Conservation (phyloP, 2,113 vertebrate genomes). For the Pelusios castaneus region DNA sequence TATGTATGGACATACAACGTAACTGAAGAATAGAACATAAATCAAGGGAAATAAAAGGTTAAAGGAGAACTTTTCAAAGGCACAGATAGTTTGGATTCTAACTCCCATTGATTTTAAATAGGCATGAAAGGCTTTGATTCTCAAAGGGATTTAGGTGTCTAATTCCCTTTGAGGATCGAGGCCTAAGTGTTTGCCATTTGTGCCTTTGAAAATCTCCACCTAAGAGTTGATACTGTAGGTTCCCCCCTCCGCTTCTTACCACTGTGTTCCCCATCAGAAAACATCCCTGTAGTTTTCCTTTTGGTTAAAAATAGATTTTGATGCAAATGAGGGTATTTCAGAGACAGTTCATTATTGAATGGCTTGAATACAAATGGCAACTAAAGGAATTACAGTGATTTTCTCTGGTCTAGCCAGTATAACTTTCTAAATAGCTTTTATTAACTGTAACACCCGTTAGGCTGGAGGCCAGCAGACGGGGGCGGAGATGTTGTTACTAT, state of each 20-base stretch:
- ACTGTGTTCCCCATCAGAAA: background rate
- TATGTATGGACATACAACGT: no score
- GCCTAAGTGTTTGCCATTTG: background rate
- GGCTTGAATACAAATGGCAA: background rate
- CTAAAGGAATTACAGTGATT: background rate
- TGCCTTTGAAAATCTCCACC: background rate
- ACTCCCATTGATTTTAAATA: background rate
- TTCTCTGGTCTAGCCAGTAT: background rate
- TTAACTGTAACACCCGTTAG: background rate
- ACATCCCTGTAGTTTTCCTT: background rate
- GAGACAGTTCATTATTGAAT: background rate
- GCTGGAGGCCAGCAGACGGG: background rate
- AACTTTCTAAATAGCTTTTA: background rate
- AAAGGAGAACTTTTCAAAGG: background rate
- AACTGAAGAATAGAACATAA: background rate
- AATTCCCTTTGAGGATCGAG: background rate
- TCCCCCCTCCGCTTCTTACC: background rate
- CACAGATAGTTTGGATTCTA: background rate
- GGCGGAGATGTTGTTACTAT: background rate
- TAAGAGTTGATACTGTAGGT: background rate
- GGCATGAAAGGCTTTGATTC: background rate
- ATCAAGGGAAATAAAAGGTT: background rate
- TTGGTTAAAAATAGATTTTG: background rate
- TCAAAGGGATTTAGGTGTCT: background rate
- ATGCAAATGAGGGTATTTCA: background rate